These are phyloP conservation scores for Plusia festucae DNA, from an alignment of 2,888 invertebrate species.

Conservation along the genomic window DNA sequence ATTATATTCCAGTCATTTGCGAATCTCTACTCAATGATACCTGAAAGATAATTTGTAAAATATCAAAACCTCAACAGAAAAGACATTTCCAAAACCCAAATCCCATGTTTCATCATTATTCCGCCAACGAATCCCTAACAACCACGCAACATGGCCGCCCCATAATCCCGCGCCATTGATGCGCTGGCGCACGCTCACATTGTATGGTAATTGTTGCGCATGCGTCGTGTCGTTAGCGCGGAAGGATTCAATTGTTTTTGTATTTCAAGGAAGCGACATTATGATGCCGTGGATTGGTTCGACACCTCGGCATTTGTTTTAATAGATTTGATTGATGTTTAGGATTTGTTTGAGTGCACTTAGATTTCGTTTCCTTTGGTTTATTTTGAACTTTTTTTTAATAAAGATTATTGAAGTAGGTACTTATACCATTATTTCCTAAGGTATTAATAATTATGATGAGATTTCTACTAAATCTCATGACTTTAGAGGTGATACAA, in stretches of 20 bases:
- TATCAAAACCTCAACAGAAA: too few relatives aligned
- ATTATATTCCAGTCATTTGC: too few relatives aligned
- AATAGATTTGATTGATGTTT: conserved; percentile 41
- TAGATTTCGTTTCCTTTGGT: conserved; percentile 9
- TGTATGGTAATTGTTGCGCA: conserved; percentile 84
- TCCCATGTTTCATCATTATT: neutral
- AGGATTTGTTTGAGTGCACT: conserved; percentile 32
- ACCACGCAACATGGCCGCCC: conserved; percentile 45
- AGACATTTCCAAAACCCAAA: too few relatives aligned
- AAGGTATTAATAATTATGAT: too few relatives aligned
- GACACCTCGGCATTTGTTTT: conserved; percentile 41
- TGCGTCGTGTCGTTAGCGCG: conserved; percentile 60
- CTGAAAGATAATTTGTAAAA: too few relatives aligned
- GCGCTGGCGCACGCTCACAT: conserved; percentile 81
- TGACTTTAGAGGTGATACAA: too few relatives aligned
- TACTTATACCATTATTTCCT: too few relatives aligned
- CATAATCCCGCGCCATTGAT: conserved; percentile 66
- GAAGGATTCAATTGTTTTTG: conserved; percentile 68
- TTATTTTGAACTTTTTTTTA: neutral
- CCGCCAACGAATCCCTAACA: neutral
- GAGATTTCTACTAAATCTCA: too few relatives aligned
- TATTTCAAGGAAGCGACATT: conserved; percentile 60
- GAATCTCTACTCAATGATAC: too few relatives aligned
- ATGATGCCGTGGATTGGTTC: conserved; percentile 45
- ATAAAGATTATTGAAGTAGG: too few relatives aligned